These are phyloP conservation scores for Hiodon tergisus DNA, from an alignment of 2,113 vertebrate genomes.

Conservation along the genomic window DNA sequence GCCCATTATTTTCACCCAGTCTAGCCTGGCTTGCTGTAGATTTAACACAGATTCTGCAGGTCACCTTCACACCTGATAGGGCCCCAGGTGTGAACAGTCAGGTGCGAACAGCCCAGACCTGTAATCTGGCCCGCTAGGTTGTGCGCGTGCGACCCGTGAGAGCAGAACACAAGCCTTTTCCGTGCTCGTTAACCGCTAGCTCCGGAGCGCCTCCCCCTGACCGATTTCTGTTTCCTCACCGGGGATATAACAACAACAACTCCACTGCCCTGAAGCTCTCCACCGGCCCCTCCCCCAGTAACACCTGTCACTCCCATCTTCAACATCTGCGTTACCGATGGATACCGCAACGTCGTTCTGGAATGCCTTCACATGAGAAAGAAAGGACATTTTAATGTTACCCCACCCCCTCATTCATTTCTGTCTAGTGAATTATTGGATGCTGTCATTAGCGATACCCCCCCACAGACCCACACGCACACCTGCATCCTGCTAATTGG, in stretches of 20 bases:
- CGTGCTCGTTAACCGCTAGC: constrained; percentile 54
- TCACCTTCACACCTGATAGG: not conserved
- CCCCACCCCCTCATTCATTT: no score
- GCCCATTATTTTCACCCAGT: no score
- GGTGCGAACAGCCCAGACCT: not conserved
- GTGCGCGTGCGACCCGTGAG: constrained; percentile 25
- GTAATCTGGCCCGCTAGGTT: not conserved
- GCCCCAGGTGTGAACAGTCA: not conserved
- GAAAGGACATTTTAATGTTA: no score
- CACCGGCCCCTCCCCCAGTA: not conserved
- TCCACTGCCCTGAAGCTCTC: not conserved
- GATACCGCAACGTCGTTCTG: not conserved
- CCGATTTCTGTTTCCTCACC: constrained; percentile 70
- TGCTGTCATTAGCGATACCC: no score
- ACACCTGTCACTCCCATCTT: not conserved
- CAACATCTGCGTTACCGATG: not conserved
- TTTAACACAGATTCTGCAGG: not conserved
- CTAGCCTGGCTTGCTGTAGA: not conserved
- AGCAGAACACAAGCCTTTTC: constrained; percentile 48
- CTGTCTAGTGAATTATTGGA: no score
- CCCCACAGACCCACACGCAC: no score
- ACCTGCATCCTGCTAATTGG: no score
- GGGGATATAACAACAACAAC: constrained; percentile 49
- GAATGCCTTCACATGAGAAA: no score
- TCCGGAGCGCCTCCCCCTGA: constrained; percentile 56